Base-by-base conservation (phyloP, 92 coral and sea anemone species). In the Galaxea fascicularis region DNA sequence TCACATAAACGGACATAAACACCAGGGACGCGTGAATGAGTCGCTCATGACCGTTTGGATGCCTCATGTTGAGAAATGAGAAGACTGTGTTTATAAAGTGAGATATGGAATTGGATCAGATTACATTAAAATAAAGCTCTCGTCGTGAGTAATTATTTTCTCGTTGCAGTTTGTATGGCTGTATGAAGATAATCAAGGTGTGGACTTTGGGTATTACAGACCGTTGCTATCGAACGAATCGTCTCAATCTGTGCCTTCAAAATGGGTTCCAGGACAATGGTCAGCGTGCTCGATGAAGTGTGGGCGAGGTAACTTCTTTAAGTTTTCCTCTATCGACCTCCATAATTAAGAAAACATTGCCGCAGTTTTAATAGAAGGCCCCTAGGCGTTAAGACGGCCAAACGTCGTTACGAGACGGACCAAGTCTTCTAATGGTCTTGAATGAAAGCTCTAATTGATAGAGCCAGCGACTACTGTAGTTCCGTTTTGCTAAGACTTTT, bases 181-280 rank as follows among this genome's bases (percentile, higher is more conserved):
- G 25, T 56, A 74, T 6, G 78, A 74, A 16, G 10, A 3, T 25
- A 74, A 74, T 39, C 41, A 31, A 51, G 78, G 64, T 1, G 63
- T 74, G 14, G 78, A 74, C 78, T 74, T 15, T 30, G 21, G 52
- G 64, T 74, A 74, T 56, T 74, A 74, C 24, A 52, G 65, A 53
- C 78, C 78, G 1, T 25, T 29, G 35, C 17, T 51, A 22, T 27
- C 64, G 4, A 56, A 56, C 64, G 78, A 74, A 17, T 14, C 78
- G 11, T 16, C 41, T 17, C 64, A 51, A 7, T 18, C 60, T 26
- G 78, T 51, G 10, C 41, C 78, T 22, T 74, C 78, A 22, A 25
- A 27, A 27, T 74, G 78, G 78, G 24, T 49, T 13, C 11, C 35
- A 0, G 44, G 65, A 1, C 26, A 51, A 5, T 74, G 78, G 78